Conservation (phyloP, 2,797 vertebrate genomes). For the Saxicola maurus region DNA sequence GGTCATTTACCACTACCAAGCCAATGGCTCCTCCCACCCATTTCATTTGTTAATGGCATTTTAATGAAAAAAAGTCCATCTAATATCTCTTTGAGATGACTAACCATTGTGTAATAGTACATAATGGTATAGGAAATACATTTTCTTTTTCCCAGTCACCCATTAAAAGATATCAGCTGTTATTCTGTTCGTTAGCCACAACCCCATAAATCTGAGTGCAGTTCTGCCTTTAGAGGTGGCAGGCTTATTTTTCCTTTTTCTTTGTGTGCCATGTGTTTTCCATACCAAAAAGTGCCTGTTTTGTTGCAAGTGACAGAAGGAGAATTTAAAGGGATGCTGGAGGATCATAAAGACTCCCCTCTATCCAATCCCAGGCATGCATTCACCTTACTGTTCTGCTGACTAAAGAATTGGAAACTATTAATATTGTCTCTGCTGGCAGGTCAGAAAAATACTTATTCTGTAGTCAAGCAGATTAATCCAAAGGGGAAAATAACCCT, state of each 20-base stretch:
- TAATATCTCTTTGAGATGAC: constrained; percentile 13
- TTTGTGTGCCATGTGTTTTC: constrained; percentile 40
- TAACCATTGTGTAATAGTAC: constrained; percentile 12
- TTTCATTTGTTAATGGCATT: constrained; percentile 34
- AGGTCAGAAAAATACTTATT: constrained; percentile 62
- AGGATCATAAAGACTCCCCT: constrained; percentile 30
- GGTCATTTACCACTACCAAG: constrained; percentile 21
- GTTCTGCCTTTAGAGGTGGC: constrained; percentile 24
- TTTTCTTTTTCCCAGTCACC: constrained; percentile 14
- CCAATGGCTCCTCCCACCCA: constrained; percentile 25
- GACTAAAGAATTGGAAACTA: constrained; percentile 63
- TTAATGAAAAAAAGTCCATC: constrained; percentile 29
- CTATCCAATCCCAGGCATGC: constrained; percentile 12
- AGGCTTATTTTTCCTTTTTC: constrained; percentile 35
- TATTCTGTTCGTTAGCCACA: constrained; percentile 13
- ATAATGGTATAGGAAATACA: constrained; percentile 8
- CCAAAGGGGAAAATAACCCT: constrained; percentile 43
- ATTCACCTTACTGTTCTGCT: constrained; percentile 40
- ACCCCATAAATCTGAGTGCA: constrained; percentile 38
- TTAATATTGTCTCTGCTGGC: constrained; percentile 58
- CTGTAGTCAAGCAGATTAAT: constrained; percentile 23
- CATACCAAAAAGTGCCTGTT: constrained; percentile 51
- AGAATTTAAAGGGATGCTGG: constrained; percentile 49
- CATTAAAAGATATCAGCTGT: constrained; percentile 35
- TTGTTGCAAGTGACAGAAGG: constrained; percentile 49